A percentile compares a stretch with the other conserved stretches of the same genome.
Conservation (phyloP, 2,888 invertebrate species). For the Clivina fossor region DNA sequence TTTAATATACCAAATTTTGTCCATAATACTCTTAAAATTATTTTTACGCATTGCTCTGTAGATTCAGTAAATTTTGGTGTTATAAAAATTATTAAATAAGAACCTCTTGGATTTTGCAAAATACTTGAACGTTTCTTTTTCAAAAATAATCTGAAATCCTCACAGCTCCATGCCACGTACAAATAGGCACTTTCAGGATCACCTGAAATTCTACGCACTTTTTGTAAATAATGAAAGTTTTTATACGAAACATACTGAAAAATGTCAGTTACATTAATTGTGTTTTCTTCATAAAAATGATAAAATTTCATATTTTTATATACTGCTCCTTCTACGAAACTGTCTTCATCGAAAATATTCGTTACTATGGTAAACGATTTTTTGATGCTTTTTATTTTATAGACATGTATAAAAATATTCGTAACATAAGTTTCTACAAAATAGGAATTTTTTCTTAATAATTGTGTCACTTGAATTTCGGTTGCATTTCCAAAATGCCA, state of each 20-base stretch:
- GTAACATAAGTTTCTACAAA: slow-evolving; percentile 4
- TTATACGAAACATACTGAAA: not conserved
- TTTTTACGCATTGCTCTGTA: not conserved
- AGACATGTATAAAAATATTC: slow-evolving; percentile 7
- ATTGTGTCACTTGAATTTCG: slow-evolving; percentile 3
- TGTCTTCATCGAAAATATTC: not conserved
- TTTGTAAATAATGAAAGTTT: slow-evolving; percentile 4
- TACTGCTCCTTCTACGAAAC: no score
- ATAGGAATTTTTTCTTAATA: slow-evolving; percentile 1
- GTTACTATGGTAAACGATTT: not conserved
- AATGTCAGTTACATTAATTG: not conserved
- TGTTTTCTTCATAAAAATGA: not conserved
- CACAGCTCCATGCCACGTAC: not conserved
- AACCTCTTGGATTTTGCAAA: slow-evolving; percentile 17
- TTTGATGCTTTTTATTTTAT: not conserved
- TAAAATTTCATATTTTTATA: not conserved
- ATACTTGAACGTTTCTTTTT: not conserved
- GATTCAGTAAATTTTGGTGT: not conserved
- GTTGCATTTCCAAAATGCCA: slow-evolving; percentile 25
- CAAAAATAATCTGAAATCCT: slow-evolving; percentile 16
- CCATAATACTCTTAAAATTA: slow-evolving; percentile 13
- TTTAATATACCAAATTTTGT: slow-evolving; percentile 18
- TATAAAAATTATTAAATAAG: slow-evolving; percentile 18
- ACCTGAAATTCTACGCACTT: slow-evolving; percentile 6
- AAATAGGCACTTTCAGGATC: slow-evolving; percentile 9